phyloP scores from a whole-genome alignment of 2,797 vertebrate genomes.

The Iguana delicatissima region DNA sequence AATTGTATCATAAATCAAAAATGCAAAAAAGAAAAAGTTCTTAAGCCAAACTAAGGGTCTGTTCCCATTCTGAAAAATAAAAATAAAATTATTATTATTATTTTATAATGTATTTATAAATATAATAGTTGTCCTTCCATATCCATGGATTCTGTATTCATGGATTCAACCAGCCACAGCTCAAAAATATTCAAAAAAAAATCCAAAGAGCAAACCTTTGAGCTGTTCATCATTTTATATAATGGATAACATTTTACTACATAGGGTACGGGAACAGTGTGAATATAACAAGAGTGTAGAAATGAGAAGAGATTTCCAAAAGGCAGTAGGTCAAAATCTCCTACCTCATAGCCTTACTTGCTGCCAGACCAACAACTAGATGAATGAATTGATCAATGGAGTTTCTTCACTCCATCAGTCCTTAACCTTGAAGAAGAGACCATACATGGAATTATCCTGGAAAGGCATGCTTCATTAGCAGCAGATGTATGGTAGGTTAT shows the following conservation, averaged over 20 bases:
- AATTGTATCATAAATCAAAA: slow-evolving; percentile 18
- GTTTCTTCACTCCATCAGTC: neutral
- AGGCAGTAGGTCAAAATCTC: neutral
- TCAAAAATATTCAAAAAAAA: too few species aligned
- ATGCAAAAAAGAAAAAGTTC: slow-evolving; percentile 1
- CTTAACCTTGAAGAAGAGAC: neutral
- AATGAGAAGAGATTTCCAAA: neutral
- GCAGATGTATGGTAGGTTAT: neutral
- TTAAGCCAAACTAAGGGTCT: slow-evolving; percentile 9
- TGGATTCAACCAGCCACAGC: too few species aligned
- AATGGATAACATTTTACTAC: too few species aligned
- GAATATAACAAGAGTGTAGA: neutral
- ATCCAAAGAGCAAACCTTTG: too few species aligned
- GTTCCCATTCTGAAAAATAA: neutral
- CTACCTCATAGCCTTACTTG: neutral
- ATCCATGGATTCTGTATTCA: too few species aligned
- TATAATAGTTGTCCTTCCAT: too few species aligned
- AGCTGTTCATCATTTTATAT: too few species aligned
- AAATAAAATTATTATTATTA: too few species aligned
- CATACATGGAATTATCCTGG: neutral
- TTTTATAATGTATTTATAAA: too few species aligned
- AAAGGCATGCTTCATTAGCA: neutral
- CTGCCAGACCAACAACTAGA: neutral
- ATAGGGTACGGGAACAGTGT: neutral
- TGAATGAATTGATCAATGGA: neutral